phyloP scores from a whole-genome alignment of 2,113 vertebrate species.

The Urocitellus parryii region DNA sequence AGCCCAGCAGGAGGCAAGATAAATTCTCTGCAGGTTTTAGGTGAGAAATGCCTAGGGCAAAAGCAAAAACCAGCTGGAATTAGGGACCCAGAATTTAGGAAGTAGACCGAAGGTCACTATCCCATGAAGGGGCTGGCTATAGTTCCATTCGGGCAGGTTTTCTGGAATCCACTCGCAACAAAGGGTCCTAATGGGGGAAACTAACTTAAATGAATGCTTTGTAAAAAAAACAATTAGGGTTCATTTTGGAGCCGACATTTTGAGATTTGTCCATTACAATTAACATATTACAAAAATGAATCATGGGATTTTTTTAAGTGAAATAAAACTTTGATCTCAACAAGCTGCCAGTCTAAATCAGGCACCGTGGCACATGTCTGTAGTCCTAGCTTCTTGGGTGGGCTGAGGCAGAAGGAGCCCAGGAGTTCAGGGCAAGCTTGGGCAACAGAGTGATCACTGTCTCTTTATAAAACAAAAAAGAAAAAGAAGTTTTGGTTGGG shows the following conservation, averaged over 20 bases:
- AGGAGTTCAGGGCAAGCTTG: background rate
- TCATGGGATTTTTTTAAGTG: background rate
- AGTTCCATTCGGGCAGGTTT: background rate
- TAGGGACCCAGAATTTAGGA: background rate
- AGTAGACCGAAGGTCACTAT: background rate
- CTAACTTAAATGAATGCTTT: background rate
- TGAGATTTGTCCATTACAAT: background rate
- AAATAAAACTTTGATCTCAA: background rate
- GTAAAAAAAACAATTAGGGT: background rate
- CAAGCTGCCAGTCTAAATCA: background rate
- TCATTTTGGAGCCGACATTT: background rate
- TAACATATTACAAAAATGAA: background rate
- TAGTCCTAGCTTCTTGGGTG: background rate
- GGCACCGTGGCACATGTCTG: background rate
- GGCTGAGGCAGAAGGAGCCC: background rate
- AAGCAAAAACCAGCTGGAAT: background rate
- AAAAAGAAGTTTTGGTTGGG: background rate
- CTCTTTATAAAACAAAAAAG: background rate
- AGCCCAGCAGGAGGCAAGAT: background rate
- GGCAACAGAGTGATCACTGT: background rate
- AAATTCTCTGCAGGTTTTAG: background rate
- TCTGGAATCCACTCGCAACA: background rate
- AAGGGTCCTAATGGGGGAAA: background rate
- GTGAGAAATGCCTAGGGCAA: background rate
- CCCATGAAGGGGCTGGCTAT: background rate